Base-by-base conservation (phyloP, 2,888 invertebrate species). In the Meliscaeva auricollis region DNA sequence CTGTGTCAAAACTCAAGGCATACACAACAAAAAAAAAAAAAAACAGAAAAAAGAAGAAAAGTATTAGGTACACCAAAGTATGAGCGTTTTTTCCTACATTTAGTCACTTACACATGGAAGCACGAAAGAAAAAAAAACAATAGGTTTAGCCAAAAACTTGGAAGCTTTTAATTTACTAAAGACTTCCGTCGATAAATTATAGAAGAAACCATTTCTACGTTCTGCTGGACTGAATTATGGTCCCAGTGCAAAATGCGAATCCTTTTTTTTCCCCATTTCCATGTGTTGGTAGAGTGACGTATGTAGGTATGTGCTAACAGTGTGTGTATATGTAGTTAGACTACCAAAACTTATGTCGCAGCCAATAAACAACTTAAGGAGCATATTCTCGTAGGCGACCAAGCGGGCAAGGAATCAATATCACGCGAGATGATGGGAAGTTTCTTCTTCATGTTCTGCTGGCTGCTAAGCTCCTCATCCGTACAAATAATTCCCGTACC, bases 101-200 rank as follows among this genome's bases (percentile, higher is more conserved):
- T 6, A 17, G 35, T 6, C 6, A 35, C 11, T 35, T 35, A 13
- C 6, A 38, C 44, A 64, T 54, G 13, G 26, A 26, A 60, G 76
- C 13, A 9, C 41, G 52, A 32, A 26, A 54, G 48, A 48, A 70
- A 66, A 64, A 17, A 41, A 35, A 46, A 75, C 73, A 73, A 48
- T 9, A 38, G 3, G 3, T 56, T 77, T 77, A 62, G 69, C 76
- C 85, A 85, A 85, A 76, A 85, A 85, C 62, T 85, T 85, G 81
- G 85, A 81, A 73, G 81, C 85, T 81, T 85, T 85, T 85, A 85
- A 85, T 85, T 85, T 85, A 85, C 85, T 85, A 85, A 85, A 85
- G 85, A 85, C 85, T 85, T 85, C 85, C 85, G 76, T 77, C 85
- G 50, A 85, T 85, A 85, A 85, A 85, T 85, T 85, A 85, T 85